Evolutionary conservation across 2,797 vertebrate genomes (phyloP).

Genomic region (Limnodromus scolopaceus): DNA sequence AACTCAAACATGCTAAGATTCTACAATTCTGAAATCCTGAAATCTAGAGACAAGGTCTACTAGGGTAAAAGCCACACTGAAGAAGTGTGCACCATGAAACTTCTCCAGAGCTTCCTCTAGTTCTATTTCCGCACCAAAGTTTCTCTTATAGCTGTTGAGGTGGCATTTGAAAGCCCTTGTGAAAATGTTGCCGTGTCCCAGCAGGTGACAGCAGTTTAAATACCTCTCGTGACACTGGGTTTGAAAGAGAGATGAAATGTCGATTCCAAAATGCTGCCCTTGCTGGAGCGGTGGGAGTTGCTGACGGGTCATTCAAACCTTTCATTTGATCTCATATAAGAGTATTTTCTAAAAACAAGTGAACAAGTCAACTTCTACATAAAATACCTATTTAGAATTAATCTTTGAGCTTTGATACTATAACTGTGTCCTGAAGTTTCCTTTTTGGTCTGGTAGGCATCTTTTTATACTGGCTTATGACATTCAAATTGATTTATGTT

Average conservation of each 20-base stretch:
- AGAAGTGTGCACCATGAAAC: neutral
- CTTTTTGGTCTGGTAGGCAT: neutral
- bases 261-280: neutral
- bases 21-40: neutral
- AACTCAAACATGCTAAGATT: neutral
- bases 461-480: neutral
- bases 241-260: neutral
- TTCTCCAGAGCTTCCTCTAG: neutral
- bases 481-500: neutral
- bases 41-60: neutral
- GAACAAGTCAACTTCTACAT: neutral
- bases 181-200: neutral
- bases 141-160: neutral
- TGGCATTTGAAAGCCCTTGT: neutral
- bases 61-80: neutral
- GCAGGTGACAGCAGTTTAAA: neutral
- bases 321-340: neutral
- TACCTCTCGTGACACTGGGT: neutral
- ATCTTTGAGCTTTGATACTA: neutral
- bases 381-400: neutral
- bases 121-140: neutral
- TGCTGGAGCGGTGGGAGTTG: neutral
- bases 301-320: neutral
- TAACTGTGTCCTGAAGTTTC: neutral
- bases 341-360: neutral